These are phyloP conservation scores for Albula glossodonta DNA, from an alignment of 2,113 vertebrate genomes.

Conservation along the genomic window DNA sequence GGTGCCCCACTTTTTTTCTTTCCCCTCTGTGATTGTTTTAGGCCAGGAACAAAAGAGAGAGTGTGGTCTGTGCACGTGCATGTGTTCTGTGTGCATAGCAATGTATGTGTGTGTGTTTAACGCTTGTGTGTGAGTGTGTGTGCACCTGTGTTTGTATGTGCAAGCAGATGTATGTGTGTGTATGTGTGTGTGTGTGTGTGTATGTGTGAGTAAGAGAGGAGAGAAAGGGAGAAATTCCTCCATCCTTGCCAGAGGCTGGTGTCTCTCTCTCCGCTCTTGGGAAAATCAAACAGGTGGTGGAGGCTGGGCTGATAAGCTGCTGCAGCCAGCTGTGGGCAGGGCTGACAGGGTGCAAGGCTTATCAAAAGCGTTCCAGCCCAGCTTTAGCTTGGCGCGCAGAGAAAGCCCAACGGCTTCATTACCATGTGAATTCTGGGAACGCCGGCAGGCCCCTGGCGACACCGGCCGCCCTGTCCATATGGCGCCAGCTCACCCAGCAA, in stretches of 20 bases:
- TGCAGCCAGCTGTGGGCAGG: conserved; percentile 65
- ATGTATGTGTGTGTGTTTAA: not conserved
- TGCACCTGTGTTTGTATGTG: conserved; percentile 32
- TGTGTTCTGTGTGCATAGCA: conserved; percentile 35
- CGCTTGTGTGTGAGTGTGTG: conserved; percentile 36
- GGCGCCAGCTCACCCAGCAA: conserved; percentile 71
- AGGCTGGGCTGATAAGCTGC: conserved; percentile 74
- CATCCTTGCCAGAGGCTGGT: conserved; percentile 56
- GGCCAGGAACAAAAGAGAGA: conserved; percentile 54
- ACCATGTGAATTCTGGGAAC: conserved; percentile 98
- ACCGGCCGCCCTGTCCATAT: conserved; percentile 82
- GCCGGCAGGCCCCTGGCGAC: conserved; percentile 67
- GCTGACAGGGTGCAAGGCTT: conserved; percentile 72
- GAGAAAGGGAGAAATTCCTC: conserved; percentile 75
- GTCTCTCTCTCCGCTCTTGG: conserved; percentile 65
- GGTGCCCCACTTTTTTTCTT: conserved; percentile 73
- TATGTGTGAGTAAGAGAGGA: conserved; percentile 56
- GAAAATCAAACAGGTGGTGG: conserved; percentile 86
- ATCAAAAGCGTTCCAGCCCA: conserved; percentile 71
- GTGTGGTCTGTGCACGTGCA: not conserved
- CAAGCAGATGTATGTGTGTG: not conserved
- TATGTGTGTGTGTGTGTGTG: conserved; percentile 13
- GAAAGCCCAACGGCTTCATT: conserved; percentile 85
- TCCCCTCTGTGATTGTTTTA: conserved; percentile 64
- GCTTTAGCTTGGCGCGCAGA: conserved; percentile 67